Conservation (phyloP, 2,797 vertebrate genomes). For the Ctenopoma kingsleyae region DNA sequence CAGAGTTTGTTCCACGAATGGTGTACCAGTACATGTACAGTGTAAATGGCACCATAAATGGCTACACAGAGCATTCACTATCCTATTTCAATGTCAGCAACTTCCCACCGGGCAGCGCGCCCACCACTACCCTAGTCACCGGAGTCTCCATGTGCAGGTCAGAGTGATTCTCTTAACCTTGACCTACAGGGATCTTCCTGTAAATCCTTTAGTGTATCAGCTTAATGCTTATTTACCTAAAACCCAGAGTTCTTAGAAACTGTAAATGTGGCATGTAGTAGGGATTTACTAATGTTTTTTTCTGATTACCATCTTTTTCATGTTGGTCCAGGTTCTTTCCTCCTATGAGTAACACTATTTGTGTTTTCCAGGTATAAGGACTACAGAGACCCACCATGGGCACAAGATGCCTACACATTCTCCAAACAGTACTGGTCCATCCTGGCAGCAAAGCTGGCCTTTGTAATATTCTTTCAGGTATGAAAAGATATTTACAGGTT, state of each 20-base stretch:
- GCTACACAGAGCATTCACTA: slow-evolving; percentile 95
- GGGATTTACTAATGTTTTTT: slow-evolving; percentile 17
- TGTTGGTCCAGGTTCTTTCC: not conserved
- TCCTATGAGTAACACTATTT: not conserved
- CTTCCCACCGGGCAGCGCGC: slow-evolving; percentile 90
- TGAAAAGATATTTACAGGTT: slow-evolving; percentile 24
- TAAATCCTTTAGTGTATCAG: slow-evolving; percentile 47
- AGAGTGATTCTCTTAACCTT: slow-evolving; percentile 52
- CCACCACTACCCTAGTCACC: slow-evolving; percentile 87
- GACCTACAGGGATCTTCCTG: slow-evolving; percentile 38
- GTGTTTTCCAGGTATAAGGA: slow-evolving; percentile 92
- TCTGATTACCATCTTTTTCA: slow-evolving; percentile 1
- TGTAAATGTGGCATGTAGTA: slow-evolving; percentile 35
- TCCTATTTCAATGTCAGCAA: slow-evolving; percentile 96
- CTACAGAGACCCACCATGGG: slow-evolving; percentile 97
- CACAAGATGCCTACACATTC: slow-evolving; percentile 90
- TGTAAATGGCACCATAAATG: slow-evolving; percentile 92
- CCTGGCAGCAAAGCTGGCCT: slow-evolving; percentile 93
- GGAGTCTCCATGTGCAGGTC: slow-evolving; percentile 95
- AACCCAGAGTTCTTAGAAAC: slow-evolving; percentile 25
- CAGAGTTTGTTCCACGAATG: slow-evolving; percentile 96
- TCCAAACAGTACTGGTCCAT: slow-evolving; percentile 98
- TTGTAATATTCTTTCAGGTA: slow-evolving; percentile 98
- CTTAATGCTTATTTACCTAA: slow-evolving; percentile 43
- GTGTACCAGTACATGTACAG: slow-evolving; percentile 96